Evolutionary conservation across 2,888 invertebrate species (phyloP).

Genomic region (Dolichopus griseipennis): DNA sequence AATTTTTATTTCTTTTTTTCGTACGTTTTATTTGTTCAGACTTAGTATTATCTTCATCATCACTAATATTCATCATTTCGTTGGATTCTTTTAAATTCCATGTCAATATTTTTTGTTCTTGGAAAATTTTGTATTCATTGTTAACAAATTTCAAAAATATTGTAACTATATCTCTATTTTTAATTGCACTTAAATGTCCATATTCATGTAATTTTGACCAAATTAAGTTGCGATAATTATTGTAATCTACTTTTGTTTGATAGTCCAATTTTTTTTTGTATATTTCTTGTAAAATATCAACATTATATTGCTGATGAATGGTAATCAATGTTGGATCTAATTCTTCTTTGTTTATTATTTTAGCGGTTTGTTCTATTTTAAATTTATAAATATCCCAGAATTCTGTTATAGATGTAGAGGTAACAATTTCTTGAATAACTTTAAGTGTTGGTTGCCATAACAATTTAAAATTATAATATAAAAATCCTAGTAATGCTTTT

Average conservation of each 20-base stretch:
- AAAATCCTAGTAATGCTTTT: constrained; percentile 68
- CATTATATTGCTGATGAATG: neutral
- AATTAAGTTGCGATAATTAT: constrained; percentile 69
- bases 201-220: constrained; percentile 70
- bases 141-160: constrained; percentile 67
- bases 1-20: constrained; percentile 32
- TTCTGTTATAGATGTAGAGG: constrained; percentile 47
- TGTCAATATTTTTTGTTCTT: constrained; percentile 49
- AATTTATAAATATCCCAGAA: constrained; percentile 66
- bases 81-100: constrained; percentile 47
- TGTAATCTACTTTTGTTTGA: constrained; percentile 54
- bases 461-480: constrained; percentile 80
- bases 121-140: constrained; percentile 52
- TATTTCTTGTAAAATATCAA: neutral
- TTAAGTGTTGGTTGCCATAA: constrained; percentile 78
- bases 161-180: constrained; percentile 69
- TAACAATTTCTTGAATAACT: constrained; percentile 65
- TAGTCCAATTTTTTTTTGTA: neutral
- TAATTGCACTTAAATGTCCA: constrained; percentile 66
- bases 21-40: constrained; percentile 38
- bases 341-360: constrained; percentile 45
- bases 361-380: constrained; percentile 49
- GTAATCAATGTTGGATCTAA: neutral
- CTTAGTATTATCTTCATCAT: constrained; percentile 38
- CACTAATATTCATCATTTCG: constrained; percentile 29